These are phyloP conservation scores for Choreutis nemorana DNA, from an alignment of 2,888 invertebrate genomes.

Conservation along the genomic window DNA sequence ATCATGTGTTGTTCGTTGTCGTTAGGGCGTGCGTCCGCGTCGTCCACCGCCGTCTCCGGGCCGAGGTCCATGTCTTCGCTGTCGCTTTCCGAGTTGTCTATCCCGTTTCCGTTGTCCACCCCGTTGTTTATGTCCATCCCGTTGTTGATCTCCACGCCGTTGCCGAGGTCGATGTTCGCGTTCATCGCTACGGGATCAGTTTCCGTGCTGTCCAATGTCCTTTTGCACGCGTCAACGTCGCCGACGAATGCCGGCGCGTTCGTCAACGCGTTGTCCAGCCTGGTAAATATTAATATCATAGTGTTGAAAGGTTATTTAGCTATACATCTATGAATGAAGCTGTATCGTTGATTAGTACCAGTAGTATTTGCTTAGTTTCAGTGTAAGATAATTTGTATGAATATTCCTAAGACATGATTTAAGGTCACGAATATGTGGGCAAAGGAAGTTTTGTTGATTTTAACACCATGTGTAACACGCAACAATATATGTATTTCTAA, in stretches of 20 bases:
- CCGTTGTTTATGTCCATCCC: constrained; percentile 29
- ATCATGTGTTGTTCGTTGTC: constrained; percentile 17
- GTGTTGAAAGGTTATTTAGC: too few species aligned
- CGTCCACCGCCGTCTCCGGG: constrained; percentile 80
- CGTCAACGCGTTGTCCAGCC: constrained; percentile 61
- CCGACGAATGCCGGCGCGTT: constrained; percentile 50
- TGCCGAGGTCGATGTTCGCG: constrained; percentile 34
- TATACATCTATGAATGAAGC: too few species aligned
- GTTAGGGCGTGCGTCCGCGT: constrained; percentile 65
- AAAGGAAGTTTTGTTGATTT: too few species aligned
- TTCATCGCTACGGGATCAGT: constrained; percentile 25
- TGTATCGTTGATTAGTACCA: too few species aligned
- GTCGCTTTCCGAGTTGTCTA: constrained; percentile 61
- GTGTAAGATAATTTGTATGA: too few species aligned
- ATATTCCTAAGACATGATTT: too few species aligned
- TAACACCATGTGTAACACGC: too few species aligned
- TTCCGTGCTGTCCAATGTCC: constrained; percentile 17
- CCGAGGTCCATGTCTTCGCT: constrained; percentile 77
- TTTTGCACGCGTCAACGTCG: constrained; percentile 46
- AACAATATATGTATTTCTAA: too few species aligned
- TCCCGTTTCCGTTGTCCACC: constrained; percentile 49
- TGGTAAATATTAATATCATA: too few species aligned
- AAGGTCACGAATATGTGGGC: too few species aligned
- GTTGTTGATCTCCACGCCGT: constrained; percentile 20
- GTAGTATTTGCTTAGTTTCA: too few species aligned